Conservation (phyloP, 2,888 invertebrate genomes). For the Dione vanillae region DNA sequence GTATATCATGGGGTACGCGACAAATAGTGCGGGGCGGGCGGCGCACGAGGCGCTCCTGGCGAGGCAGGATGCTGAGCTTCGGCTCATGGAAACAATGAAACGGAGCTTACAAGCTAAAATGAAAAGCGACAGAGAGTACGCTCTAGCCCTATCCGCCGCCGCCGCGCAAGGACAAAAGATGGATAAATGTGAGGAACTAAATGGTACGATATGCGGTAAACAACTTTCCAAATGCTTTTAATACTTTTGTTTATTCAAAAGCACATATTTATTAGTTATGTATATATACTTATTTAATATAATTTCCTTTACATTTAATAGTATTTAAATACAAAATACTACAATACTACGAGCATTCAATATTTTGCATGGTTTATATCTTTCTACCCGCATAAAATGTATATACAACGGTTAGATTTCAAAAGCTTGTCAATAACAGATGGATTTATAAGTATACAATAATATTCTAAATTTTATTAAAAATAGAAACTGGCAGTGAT, state of each 20-base stretch:
- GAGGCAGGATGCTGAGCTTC: conserved; percentile 96
- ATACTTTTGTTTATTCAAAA: background rate
- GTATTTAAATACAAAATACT: background rate
- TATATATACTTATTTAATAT: background rate
- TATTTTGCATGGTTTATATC: background rate
- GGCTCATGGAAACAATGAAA: conserved; percentile 96
- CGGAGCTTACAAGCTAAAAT: conserved; percentile 93
- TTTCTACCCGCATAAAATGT: conserved; percentile 22
- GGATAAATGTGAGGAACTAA: conserved; percentile 89
- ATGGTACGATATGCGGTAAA: conserved; percentile 70
- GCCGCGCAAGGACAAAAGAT: conserved; percentile 93
- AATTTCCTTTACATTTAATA: too few species aligned
- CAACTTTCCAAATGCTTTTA: conserved; percentile 32
- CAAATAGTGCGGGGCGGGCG: conserved; percentile 92
- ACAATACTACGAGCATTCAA: background rate
- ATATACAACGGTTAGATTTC: background rate
- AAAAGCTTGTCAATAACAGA: background rate
- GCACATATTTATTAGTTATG: background rate
- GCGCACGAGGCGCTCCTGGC: conserved; percentile 96
- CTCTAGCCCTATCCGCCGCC: conserved; percentile 91
- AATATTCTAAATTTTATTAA: conserved; percentile 14
- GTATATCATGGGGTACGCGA: conserved; percentile 91
- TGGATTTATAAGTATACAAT: conserved; percentile 8
- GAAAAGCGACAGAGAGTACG: conserved; percentile 96
- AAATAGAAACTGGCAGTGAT: conserved; percentile 28